Conservation (phyloP, 2,888 invertebrate genomes). For the Sphaeridia pumilis region DNA sequence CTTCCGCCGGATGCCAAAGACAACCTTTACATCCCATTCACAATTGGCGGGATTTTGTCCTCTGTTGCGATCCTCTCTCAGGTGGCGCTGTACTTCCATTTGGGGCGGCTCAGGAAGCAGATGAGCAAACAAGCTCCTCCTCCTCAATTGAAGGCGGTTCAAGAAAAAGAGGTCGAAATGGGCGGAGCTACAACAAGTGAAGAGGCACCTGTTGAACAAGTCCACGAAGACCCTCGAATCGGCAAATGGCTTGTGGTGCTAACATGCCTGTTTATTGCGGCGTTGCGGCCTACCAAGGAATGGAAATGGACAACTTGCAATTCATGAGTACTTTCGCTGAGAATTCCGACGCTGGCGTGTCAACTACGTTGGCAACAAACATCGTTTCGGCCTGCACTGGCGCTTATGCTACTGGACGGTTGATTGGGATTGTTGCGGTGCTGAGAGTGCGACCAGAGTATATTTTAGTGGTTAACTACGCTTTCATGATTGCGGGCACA, state of each 20-base stretch:
- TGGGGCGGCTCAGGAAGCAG: slow-evolving; percentile 1
- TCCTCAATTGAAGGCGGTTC: neutral
- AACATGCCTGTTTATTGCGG: too few relatives aligned
- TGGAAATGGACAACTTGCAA: slow-evolving; percentile 19
- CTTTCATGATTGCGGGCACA: slow-evolving; percentile 12
- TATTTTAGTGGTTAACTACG: slow-evolving; percentile 15
- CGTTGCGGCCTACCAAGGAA: slow-evolving; percentile 18
- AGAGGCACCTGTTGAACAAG: neutral
- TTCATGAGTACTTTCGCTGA: slow-evolving; percentile 23
- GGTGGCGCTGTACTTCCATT: slow-evolving; percentile 13
- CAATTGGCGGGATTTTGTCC: slow-evolving; percentile 13
- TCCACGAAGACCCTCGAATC: too few relatives aligned
- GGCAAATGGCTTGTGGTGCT: too few relatives aligned
- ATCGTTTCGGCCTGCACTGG: slow-evolving; percentile 14
- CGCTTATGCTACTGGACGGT: slow-evolving; percentile 16
- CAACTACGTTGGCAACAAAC: slow-evolving; percentile 15
- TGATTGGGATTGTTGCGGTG: slow-evolving; percentile 14
- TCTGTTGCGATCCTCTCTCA: slow-evolving; percentile 9
- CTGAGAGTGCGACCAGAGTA: slow-evolving; percentile 17
- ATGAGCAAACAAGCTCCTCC: neutral
- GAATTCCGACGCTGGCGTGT: slow-evolving; percentile 14
- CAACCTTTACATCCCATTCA: slow-evolving; percentile 17
- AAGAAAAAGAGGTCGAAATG: neutral
- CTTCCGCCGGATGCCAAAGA: neutral
- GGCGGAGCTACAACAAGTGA: neutral